These are phyloP conservation scores for Argopecten irradians DNA, from an alignment of 1,140 invertebrate species.

Conservation along the genomic window DNA sequence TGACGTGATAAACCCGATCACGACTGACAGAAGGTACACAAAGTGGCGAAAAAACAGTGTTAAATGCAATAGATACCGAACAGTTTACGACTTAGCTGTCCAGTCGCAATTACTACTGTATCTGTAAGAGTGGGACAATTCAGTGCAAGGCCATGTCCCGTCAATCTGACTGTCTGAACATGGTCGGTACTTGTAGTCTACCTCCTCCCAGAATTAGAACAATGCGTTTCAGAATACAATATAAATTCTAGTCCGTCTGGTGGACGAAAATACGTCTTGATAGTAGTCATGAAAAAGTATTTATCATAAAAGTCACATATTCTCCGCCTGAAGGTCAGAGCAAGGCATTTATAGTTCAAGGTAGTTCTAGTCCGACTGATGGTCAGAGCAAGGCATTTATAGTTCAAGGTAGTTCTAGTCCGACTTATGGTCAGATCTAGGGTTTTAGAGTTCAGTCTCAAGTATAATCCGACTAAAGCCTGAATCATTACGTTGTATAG, in stretches of 20 bases:
- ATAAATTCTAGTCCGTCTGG: too few species aligned
- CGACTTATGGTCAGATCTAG: neutral
- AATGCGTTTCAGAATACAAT: too few species aligned
- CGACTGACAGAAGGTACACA: neutral
- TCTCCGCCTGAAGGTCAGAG: neutral
- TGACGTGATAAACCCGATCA: neutral
- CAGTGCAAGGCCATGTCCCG: neutral
- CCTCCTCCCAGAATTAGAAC: too few species aligned
- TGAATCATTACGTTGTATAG: too few species aligned
- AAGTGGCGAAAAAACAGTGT: neutral
- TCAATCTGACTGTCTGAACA: too few species aligned
- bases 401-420: neutral
- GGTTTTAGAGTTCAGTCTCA: neutral
- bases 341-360: too few species aligned
- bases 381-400: too few species aligned
- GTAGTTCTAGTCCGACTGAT: neutral
- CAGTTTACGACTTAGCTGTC: neutral
- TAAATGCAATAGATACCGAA: neutral
- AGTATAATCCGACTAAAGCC: neutral
- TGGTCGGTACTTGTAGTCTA: too few species aligned
- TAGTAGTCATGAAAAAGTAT: too few species aligned
- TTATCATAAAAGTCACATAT: too few species aligned
- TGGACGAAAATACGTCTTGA: too few species aligned
- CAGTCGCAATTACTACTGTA: neutral
- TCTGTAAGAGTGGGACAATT: neutral